Percentiles rank a stretch among this genome's conserved stretches.
phyloP scores from a whole-genome alignment of 2,888 invertebrate genomes.

The Athalia circularis region DNA sequence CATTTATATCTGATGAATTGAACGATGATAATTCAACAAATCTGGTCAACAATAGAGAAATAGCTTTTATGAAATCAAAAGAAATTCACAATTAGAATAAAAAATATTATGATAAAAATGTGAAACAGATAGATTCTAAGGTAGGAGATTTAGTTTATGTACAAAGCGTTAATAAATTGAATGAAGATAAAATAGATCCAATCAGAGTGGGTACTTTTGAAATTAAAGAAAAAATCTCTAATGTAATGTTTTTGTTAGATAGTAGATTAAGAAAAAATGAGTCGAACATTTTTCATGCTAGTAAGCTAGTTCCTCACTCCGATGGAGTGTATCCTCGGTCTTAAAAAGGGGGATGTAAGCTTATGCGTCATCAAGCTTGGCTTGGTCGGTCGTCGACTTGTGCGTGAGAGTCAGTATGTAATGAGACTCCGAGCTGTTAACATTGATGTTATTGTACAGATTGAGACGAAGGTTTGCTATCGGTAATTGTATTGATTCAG shows the following conservation, averaged over 20 bases:
- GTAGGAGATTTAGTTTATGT: conserved; percentile 53
- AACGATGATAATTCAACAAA: conserved; percentile 46
- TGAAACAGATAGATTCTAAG: conserved; percentile 48
- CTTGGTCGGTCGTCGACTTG: background rate
- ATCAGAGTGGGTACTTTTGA: conserved; percentile 47
- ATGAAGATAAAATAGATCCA: conserved; percentile 52
- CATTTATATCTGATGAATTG: conserved; percentile 50
- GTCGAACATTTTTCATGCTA: conserved; percentile 47
- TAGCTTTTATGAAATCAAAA: conserved; percentile 51
- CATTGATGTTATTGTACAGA: too few relatives aligned
- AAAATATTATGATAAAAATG: conserved; percentile 42
- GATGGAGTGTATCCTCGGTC: conserved; percentile 11
- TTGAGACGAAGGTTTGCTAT: too few relatives aligned
- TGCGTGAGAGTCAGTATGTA: background rate
- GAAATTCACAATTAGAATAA: conserved; percentile 45
- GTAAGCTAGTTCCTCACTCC: background rate
- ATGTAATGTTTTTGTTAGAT: conserved; percentile 47
- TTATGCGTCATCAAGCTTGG: background rate
- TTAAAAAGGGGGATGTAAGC: conserved; percentile 22
- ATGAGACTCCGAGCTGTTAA: background rate
- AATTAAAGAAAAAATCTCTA: conserved; percentile 51
- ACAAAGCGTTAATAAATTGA: conserved; percentile 52
- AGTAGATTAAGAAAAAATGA: conserved; percentile 52
- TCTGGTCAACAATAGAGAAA: conserved; percentile 45
- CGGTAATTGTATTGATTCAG: too few relatives aligned